Evolutionary conservation across 1,140 invertebrate species (phyloP).

Genomic region (Pantala flavescens): DNA sequence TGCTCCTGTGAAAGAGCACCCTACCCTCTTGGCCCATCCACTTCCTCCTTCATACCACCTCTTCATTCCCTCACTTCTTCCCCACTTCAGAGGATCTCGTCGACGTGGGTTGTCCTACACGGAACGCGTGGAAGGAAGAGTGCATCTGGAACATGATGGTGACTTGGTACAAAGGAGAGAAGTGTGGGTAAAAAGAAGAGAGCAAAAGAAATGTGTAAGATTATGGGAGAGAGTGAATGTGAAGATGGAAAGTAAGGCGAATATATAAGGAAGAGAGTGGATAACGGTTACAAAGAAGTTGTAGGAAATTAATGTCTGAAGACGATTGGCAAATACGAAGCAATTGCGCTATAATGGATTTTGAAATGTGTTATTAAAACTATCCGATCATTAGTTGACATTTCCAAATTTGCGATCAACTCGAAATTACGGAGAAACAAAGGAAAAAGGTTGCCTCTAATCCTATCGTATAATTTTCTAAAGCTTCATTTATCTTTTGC

Average conservation of each 20-base stretch:
- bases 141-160: not conserved
- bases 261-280: not conserved
- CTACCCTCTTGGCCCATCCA: not conserved
- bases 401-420: too few relatives aligned
- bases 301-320: too few relatives aligned
- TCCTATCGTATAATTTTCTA: too few relatives aligned
- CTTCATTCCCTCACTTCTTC: conserved; percentile 8
- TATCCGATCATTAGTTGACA: too few relatives aligned
- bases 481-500: too few relatives aligned
- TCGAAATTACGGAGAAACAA: too few relatives aligned
- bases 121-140: not conserved
- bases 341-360: too few relatives aligned
- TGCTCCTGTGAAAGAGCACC: too few relatives aligned
- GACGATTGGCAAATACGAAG: too few relatives aligned
- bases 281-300: too few relatives aligned
- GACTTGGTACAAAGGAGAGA: not conserved
- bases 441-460: too few relatives aligned
- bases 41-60: not conserved
- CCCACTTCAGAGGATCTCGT: not conserved
- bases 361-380: too few relatives aligned
- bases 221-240: not conserved
- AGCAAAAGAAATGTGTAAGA: not conserved
- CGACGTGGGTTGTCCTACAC: not conserved
- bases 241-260: not conserved
- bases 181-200: not conserved